Base-by-base conservation (phyloP, 2,888 invertebrate genomes). In the Cheilosia pagana region DNA sequence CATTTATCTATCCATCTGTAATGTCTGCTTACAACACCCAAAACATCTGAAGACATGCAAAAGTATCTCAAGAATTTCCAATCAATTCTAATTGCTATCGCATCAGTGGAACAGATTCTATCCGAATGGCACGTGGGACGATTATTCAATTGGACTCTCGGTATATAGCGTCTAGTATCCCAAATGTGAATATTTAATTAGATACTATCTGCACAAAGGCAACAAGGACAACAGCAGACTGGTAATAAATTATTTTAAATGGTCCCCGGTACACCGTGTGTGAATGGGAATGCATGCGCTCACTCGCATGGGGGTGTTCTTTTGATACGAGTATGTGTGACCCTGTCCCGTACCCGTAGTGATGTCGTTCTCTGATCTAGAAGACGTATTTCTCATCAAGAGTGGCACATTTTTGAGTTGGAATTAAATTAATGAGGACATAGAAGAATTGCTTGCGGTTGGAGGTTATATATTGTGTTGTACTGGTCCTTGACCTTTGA, bases 131-230 rank as follows among this genome's bases (percentile, higher is more conserved):
- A 82, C 82, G 82, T 82, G 82, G 77, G 67, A 55, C 55, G 76
- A 76, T 81, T 76, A 76, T 81, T 81, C 81, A 76, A 81, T 81
- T 65, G 70, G 70, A 76, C 70, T 59, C 45, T 70, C 21, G 21
- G 21, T 68, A 28, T 28, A 28, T 8, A 43, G 8, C 7, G 35
- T 35, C 12, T 16, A 21, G 31, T 77, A 71, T 77, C 62, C 67
- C 53, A 62, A 77, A 82, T 77, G 77, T 82, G 77, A 82, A 82
- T 82, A 82, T 82, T 77, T 82, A 82, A 82, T 82, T 82, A 82
- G 82, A 82, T 77, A 72, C 72, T 62, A 60, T 77, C 77, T 82
- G 71, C 48, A 76, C 55, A 67, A 43, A 59, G 71, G 53, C 76
- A 63, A 75, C 60, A 70, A 63, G 76, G 52, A 71, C 71, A 77